Base-by-base conservation (phyloP, 2,113 vertebrate species). In the Seriola dumerili region DNA sequence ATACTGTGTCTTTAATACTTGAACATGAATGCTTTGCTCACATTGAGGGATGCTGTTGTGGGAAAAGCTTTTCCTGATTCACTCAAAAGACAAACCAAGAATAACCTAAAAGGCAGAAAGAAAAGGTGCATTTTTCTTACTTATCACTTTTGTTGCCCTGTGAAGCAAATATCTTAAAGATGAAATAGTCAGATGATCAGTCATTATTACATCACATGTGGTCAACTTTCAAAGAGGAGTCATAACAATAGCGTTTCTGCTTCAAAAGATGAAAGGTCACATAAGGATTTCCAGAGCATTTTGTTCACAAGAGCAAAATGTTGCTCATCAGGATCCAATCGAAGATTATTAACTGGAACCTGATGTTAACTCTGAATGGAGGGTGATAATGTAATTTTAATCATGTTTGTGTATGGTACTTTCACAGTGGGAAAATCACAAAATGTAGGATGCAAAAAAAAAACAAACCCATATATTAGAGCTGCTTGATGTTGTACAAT, bases 181-280 rank as follows among this genome's bases (percentile, higher is more conserved):
- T 54, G 52, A 55, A 55, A 25, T 21, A 52, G n/a, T n/a, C 8
- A 54, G 17, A n/a, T n/a, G 3, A n/a, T 54, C 50, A 54, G 32
- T 72, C 21, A 36, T 21, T 19, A 50, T 54, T 75, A 16, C 21
- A 63, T 76, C 16, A 55, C 36, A 23, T 21, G 62, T 8, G 32
- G 29, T 50, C 32, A 23, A 58, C 63, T 66, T 57, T 46, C 9
- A 54, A 40, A 57, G 64, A 63, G 63, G 36, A 78, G 23, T 50
- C 50, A 67, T 11, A 29, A 25, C 32, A 42, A 19, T 12, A 19
- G 16, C 4, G 23, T 69, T 52, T 62, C 13, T 52, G 42, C 6
- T 52, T 68, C 40, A 40, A 32, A 64, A 14, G 48, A 16, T n/a
- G 36, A 23, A 42, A 71, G 17, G 12, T 71, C 14, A 72, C 63